Conservation (phyloP, 2,888 invertebrate species). For the Dorcus hopei region DNA sequence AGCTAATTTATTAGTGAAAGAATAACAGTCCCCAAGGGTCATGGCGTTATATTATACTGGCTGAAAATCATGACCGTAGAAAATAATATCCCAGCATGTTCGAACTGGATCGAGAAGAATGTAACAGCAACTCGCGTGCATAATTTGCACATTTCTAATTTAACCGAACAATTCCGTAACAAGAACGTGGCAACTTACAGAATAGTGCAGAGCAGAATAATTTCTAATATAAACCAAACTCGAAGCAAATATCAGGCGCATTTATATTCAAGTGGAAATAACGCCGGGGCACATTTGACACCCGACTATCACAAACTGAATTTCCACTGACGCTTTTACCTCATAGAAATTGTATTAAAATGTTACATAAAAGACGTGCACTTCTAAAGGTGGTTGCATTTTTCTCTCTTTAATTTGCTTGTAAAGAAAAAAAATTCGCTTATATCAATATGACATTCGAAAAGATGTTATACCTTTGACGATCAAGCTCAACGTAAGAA, state of each 20-base stretch:
- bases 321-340: not conserved
- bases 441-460: not conserved
- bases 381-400: not conserved
- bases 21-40: too few relatives aligned
- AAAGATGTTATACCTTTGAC: not conserved
- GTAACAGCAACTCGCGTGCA: not conserved
- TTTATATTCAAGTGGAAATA: not conserved
- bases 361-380: not conserved
- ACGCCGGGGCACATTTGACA: not conserved
- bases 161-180: not conserved
- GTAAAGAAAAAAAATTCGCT: not conserved
- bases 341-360: constrained; percentile 2
- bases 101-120: constrained; percentile 1
- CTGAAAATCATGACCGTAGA: too few relatives aligned
- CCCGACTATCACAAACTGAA: not conserved
- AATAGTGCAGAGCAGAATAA: not conserved
- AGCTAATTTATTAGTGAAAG: too few relatives aligned
- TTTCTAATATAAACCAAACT: not conserved
- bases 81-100: not conserved
- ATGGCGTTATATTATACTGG: too few relatives aligned
- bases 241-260: not conserved
- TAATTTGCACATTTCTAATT: not conserved
- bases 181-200: not conserved
- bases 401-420: not conserved
- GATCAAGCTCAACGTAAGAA: too few relatives aligned